Evolutionary conservation across 2,797 vertebrate genomes (phyloP).

Genomic region (Petrocephalus sullivani): DNA sequence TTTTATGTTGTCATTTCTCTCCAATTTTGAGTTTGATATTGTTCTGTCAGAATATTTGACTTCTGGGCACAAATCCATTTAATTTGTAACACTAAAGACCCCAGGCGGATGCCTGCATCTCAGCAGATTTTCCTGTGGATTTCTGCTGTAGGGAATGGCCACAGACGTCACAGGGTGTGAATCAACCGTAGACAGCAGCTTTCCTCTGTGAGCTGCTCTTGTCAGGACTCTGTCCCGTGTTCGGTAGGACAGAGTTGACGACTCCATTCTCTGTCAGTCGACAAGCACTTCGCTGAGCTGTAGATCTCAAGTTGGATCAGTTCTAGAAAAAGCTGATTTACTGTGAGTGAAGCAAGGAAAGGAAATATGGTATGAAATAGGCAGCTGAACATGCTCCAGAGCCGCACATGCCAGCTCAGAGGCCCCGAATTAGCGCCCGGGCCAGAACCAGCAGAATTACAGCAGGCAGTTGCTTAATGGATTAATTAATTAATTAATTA

Average conservation of each 20-base stretch:
- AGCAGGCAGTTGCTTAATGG: not conserved
- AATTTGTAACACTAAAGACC: not conserved
- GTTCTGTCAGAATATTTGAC: not conserved
- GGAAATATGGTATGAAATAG: not conserved
- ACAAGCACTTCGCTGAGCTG: not conserved
- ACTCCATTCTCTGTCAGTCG: not conserved
- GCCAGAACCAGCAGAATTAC: not conserved
- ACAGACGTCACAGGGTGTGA: not conserved
- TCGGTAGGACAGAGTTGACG: not conserved
- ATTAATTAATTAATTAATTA: too few species aligned
- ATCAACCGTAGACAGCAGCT: not conserved
- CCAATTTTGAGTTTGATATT: not conserved
- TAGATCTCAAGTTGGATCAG: not conserved
- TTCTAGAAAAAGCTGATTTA: conserved; percentile 1
- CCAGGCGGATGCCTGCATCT: not conserved
- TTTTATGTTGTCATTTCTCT: not conserved
- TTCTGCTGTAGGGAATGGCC: not conserved
- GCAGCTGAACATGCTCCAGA: too few species aligned
- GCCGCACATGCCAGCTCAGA: not conserved
- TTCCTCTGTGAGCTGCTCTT: not conserved
- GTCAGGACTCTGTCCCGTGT: not conserved
- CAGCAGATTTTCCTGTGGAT: not conserved
- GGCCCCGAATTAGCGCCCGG: not conserved
- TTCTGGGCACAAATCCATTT: not conserved
- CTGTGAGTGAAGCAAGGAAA: not conserved